Evolutionary conservation across 2,888 invertebrate species (phyloP).

Genomic region (Dioctria linearis): DNA sequence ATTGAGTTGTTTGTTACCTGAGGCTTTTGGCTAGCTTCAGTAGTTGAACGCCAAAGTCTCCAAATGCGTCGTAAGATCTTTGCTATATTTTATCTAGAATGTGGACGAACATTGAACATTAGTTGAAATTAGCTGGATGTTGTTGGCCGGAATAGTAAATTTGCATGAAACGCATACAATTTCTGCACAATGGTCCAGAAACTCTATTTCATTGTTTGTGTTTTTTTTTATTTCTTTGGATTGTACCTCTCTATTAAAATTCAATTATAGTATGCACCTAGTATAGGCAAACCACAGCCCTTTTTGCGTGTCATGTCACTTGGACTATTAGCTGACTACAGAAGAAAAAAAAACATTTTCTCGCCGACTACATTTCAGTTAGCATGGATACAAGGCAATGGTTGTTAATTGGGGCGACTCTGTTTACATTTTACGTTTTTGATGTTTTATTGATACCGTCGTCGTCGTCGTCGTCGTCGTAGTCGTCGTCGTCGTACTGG

Average conservation of each 20-base stretch:
- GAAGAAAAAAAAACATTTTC: neutral
- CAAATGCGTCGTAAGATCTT: no score
- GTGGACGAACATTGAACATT: neutral
- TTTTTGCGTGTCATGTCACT: slow-evolving; percentile 8
- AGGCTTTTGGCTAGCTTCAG: slow-evolving; percentile 7
- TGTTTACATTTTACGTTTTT: slow-evolving; percentile 6
- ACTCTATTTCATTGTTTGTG: neutral
- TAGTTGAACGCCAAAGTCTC: no score
- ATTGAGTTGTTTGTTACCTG: slow-evolving; percentile 36
- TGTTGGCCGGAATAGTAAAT: neutral
- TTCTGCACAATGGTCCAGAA: neutral
- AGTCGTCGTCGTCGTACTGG: no score
- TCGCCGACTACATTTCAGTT: neutral
- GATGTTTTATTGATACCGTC: slow-evolving; percentile 37
- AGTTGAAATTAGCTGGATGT: slow-evolving; percentile 3
- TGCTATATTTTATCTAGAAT: neutral
- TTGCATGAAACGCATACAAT: slow-evolving; percentile 13
- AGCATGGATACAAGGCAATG: neutral
- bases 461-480: neutral
- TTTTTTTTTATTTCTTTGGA: neutral
- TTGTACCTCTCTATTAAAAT: slow-evolving; percentile 28
- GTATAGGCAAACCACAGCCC: neutral
- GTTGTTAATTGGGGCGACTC: slow-evolving; percentile 20
- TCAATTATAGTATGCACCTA: slow-evolving; percentile 8
- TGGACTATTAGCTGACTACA: neutral